Conservation (phyloP, 2,797 vertebrate genomes). For the Labeo calbasu region DNA sequence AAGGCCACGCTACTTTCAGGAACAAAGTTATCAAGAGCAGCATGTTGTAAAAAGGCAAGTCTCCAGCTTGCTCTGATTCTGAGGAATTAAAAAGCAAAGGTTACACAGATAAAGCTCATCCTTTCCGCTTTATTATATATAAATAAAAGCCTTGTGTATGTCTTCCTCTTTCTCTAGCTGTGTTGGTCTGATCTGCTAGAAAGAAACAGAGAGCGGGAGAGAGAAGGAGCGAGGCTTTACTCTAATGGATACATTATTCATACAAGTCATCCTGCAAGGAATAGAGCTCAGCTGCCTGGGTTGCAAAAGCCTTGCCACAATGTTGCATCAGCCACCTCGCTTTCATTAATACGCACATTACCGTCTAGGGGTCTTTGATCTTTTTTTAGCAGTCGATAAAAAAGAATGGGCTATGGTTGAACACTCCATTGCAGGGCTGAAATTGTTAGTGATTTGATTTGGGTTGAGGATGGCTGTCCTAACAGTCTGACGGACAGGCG, state of each 20-base stretch:
- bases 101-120: background rate
- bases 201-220: conserved; percentile 16
- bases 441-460: conserved; percentile 47
- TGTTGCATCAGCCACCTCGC: conserved; percentile 66
- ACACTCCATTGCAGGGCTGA: conserved; percentile 44
- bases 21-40: conserved; percentile 3
- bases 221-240: conserved; percentile 38
- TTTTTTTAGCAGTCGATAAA: conserved; percentile 77
- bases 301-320: conserved; percentile 62
- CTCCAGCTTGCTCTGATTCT: background rate
- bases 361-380: conserved; percentile 69
- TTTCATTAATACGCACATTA: conserved; percentile 65
- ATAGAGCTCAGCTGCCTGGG: conserved; percentile 56
- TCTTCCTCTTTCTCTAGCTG: conserved; percentile 31
- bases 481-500: conserved; percentile 25
- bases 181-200: conserved; percentile 34
- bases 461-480: conserved; percentile 38
- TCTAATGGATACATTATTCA: conserved; percentile 67
- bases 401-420: conserved; percentile 72
- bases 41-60: conserved; percentile 7
- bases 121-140: conserved; percentile 4
- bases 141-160: conserved; percentile 40
- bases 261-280: conserved; percentile 61
- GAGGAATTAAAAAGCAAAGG: conserved; percentile 16
- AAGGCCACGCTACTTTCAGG: background rate